Percentiles rank a stretch among this genome's conserved stretches.
These are phyloP conservation scores for Paedocypris sp. DNA, from an alignment of 2,113 vertebrate species.

Conservation along the genomic window DNA sequence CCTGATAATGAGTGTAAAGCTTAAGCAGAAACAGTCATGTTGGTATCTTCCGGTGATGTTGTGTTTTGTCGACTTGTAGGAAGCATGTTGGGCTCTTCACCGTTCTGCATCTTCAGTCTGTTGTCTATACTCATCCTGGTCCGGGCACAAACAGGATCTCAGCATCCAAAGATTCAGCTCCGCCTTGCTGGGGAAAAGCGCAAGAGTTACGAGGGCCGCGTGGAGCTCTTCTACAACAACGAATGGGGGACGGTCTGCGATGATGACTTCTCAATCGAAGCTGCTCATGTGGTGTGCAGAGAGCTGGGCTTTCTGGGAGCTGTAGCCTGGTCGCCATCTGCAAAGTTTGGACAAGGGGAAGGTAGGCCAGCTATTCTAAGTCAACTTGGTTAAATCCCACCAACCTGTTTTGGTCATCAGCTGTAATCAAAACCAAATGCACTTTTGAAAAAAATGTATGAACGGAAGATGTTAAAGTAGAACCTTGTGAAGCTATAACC, in stretches of 20 bases:
- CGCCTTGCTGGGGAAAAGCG: slow-evolving; percentile 79
- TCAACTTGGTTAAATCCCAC: slow-evolving; percentile 17
- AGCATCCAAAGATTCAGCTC: slow-evolving; percentile 62
- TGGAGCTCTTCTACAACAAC: slow-evolving; percentile 77
- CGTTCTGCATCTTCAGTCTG: slow-evolving; percentile 9
- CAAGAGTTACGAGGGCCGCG: slow-evolving; percentile 81
- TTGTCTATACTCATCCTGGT: slow-evolving; percentile 35
- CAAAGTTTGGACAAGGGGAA: slow-evolving; percentile 83
- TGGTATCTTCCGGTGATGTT: neutral
- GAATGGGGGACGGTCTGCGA: slow-evolving; percentile 93
- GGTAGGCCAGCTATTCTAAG: slow-evolving; percentile 55
- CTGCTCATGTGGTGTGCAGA: slow-evolving; percentile 76
- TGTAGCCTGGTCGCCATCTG: slow-evolving; percentile 68
- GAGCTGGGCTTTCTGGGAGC: slow-evolving; percentile 79
- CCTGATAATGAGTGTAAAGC: too few species aligned
- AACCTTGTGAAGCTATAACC: neutral
- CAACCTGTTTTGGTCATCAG: slow-evolving; percentile 44
- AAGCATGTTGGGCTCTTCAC: slow-evolving; percentile 33
- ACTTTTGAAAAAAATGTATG: neutral
- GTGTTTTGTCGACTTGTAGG: neutral
- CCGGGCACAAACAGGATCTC: slow-evolving; percentile 39
- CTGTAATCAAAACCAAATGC: slow-evolving; percentile 9
- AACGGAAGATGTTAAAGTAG: slow-evolving; percentile 28
- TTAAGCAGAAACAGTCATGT: too few species aligned
- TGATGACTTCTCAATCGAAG: slow-evolving; percentile 84